These are phyloP conservation scores for Pseudocheirus occidentalis DNA, from an alignment of 2,797 vertebrate genomes.

Conservation along the genomic window DNA sequence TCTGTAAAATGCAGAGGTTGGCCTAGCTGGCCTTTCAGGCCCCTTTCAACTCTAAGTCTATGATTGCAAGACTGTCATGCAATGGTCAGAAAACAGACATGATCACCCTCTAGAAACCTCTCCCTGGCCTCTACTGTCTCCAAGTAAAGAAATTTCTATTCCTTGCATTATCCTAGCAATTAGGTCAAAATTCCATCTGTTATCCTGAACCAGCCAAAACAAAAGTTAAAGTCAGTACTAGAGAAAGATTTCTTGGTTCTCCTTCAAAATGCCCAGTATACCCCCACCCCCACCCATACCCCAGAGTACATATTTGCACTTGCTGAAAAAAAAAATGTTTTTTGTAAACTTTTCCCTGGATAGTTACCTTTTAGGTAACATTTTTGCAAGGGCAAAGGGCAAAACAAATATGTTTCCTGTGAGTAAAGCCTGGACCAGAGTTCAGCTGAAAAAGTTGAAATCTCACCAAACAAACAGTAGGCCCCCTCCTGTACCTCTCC, in stretches of 20 bases:
- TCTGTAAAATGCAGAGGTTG: neutral
- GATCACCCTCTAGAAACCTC: neutral
- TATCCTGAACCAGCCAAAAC: neutral
- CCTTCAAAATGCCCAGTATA: neutral
- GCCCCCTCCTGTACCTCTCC: neutral
- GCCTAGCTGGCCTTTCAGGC: neutral
- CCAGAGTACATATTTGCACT: neutral
- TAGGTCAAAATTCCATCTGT: neutral
- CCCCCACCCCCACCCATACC: neutral
- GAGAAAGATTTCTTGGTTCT: constrained; percentile 1
- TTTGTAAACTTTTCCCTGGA: neutral
- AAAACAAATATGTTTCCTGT: constrained; percentile 27
- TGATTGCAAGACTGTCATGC: neutral
- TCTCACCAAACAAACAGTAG: constrained; percentile 10
- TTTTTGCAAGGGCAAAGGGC: neutral
- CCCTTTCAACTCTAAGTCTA: neutral
- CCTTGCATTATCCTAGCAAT: neutral
- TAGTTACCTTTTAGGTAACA: constrained; percentile 6
- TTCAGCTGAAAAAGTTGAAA: constrained; percentile 24
- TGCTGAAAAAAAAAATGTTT: neutral
- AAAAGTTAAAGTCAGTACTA: neutral
- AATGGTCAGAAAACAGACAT: neutral
- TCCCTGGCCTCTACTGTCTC: neutral
- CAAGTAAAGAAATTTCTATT: neutral
- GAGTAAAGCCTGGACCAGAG: neutral